Base-by-base conservation (phyloP, 1,140 invertebrate species). In the Halesus radiatus region DNA sequence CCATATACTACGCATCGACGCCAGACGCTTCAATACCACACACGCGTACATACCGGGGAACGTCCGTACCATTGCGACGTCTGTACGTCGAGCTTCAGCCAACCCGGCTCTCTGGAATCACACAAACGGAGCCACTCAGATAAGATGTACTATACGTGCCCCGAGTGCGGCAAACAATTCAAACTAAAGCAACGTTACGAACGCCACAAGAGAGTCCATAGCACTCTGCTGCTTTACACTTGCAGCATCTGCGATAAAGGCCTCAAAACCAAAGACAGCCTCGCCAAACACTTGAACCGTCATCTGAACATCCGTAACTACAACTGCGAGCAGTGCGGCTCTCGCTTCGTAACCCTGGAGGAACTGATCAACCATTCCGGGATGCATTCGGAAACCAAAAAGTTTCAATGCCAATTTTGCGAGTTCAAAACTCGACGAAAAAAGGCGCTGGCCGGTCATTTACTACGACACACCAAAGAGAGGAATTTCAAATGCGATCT, bases 121-220 rank as follows among this genome's bases (percentile, higher is more conserved):
- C 91, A 91, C 84, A 83, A 84, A 20, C 89, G 88, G 80, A 91
- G 86, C 45, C 91, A 92, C 76, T 88, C 87, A 76, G 84, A 84
- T 54, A 83, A 82, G 50, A 88, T 85, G 64, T 88, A 89, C 66
- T 93, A 88, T 82, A 93, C 90, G 29, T 94, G 93, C 85, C 85
- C 90, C 22, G 81, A 90, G 53, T 93, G 93, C 86, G 91, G 92
- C 16, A 92, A 92, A 84, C 90, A 91, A 85, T 93, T 93, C 86
- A 91, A 92, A 84, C 86, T 87, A 84, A 86, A 87, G 37, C 87
- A 86, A 68, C 84, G 86, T 52, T 84, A 89, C 22, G 88, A 88
- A 79, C 87, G 85, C 22, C 88, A 90, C 79, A 81, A 86, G 20
- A 76, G 84, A 66, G 89, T 90, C 8, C 89, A 90, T 85, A 85